These are phyloP conservation scores for Galago senegalensis DNA, from an alignment of 2,797 vertebrate genomes.

Conservation along the genomic window DNA sequence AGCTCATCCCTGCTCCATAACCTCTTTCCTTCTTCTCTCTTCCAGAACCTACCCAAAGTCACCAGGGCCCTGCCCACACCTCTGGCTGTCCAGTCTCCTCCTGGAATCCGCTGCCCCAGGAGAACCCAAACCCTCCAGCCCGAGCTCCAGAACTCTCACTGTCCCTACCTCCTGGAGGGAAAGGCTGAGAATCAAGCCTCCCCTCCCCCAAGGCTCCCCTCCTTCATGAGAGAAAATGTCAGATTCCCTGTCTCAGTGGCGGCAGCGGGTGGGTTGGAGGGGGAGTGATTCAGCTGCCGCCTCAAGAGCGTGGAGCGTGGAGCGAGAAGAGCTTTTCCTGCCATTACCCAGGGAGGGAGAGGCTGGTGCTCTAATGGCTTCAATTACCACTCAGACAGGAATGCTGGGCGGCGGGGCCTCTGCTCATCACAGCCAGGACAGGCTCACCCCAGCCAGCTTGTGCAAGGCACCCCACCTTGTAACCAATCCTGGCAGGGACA, in stretches of 20 bases:
- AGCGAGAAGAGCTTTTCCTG: conserved; percentile 86
- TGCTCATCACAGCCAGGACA: conserved; percentile 48
- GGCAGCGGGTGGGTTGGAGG: conserved; percentile 80
- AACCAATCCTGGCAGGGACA: neutral
- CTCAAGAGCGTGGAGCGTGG: conserved; percentile 80
- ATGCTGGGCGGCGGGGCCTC: conserved; percentile 68
- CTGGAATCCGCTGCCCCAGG: neutral
- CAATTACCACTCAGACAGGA: conserved; percentile 87
- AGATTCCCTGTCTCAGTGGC: conserved; percentile 85
- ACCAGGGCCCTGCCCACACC: neutral
- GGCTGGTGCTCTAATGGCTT: conserved; percentile 85
- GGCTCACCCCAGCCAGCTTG: conserved; percentile 47
- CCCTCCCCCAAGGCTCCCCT: conserved; percentile 57
- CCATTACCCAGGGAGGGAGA: conserved; percentile 85
- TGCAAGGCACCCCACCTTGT: conserved; percentile 20
- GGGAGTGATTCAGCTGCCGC: conserved; percentile 85
- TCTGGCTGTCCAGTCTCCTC: neutral
- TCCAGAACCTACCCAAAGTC: conserved; percentile 19
- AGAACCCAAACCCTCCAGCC: neutral
- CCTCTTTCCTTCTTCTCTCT: neutral
- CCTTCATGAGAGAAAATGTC: conserved; percentile 80
- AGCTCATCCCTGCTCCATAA: neutral
- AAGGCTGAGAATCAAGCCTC: conserved; percentile 68
- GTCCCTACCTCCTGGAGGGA: neutral
- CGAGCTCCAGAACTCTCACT: conserved; percentile 11